Evolutionary conservation across 1,140 invertebrate species (phyloP).

Genomic region (Choristoneura fumiferana): DNA sequence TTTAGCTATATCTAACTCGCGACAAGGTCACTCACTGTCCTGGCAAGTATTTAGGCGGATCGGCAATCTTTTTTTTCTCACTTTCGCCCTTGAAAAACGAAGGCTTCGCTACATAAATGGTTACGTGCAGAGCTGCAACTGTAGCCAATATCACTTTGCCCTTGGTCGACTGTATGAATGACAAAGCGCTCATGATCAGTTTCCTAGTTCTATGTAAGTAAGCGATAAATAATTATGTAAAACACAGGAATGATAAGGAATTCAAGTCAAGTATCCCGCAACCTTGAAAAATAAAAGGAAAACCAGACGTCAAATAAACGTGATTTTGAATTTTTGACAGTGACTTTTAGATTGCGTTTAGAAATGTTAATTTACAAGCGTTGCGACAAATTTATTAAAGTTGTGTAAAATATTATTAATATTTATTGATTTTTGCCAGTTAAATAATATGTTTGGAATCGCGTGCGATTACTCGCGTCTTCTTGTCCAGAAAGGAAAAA

Average conservation of each 20-base stretch:
- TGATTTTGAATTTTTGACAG: slow-evolving; percentile 3
- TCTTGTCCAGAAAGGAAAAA: too few species aligned
- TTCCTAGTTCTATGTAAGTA: neutral
- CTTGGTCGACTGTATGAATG: slow-evolving; percentile 63
- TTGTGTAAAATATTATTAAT: too few species aligned
- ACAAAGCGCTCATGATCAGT: slow-evolving; percentile 38
- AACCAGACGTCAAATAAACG: slow-evolving; percentile 13
- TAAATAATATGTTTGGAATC: too few species aligned
- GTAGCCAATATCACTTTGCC: slow-evolving; percentile 66
- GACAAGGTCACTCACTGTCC: slow-evolving; percentile 44
- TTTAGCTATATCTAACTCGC: slow-evolving; percentile 19
- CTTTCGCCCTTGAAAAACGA: slow-evolving; percentile 60
- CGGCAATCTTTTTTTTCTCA: slow-evolving; percentile 35
- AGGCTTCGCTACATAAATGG: slow-evolving; percentile 65
- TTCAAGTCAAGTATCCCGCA: neutral
- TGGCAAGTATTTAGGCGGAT: slow-evolving; percentile 64
- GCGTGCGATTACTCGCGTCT: too few species aligned
- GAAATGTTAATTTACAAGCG: neutral
- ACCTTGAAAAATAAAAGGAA: neutral
- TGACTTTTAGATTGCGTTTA: slow-evolving; percentile 11
- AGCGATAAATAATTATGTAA: neutral
- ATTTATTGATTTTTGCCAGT: too few species aligned
- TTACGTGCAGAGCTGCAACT: slow-evolving; percentile 55
- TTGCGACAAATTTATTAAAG: too few species aligned
- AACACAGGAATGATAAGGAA: neutral